A percentile compares a stretch with the other conserved stretches of the same genome.
Evolutionary conservation across 2,888 invertebrate genomes (phyloP).

Genomic region (Acleris laterana): DNA sequence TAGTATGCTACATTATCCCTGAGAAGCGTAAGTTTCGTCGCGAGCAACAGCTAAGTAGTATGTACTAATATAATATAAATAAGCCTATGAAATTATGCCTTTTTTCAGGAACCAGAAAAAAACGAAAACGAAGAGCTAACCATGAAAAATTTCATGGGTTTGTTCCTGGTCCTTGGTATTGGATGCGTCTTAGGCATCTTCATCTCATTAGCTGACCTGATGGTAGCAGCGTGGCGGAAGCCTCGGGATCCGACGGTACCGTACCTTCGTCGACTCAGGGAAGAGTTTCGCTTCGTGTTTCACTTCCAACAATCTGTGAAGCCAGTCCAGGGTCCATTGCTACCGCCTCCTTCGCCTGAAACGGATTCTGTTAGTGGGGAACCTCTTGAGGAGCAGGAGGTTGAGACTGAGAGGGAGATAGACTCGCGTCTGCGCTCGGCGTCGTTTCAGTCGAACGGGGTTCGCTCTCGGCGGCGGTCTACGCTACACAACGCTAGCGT

Average conservation of each 20-base stretch:
- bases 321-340: constrained; percentile 58
- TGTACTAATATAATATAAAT: too few species aligned
- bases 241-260: constrained; percentile 52
- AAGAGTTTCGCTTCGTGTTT: constrained; percentile 74
- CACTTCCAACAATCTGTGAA: constrained; percentile 69
- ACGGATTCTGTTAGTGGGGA: constrained; percentile 9
- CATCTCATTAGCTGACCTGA: constrained; percentile 87
- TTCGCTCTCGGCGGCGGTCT: constrained; percentile 16
- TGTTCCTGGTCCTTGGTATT: constrained; percentile 89
- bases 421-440: constrained; percentile 23
- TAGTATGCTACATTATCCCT: too few species aligned
- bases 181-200: constrained; percentile 87
- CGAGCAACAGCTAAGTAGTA: too few species aligned
- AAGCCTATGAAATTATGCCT: too few species aligned
- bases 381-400: constrained; percentile 19
- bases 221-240: constrained; percentile 57
- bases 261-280: constrained; percentile 56
- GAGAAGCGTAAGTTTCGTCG: too few species aligned
- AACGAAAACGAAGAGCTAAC: constrained; percentile 71
- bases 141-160: constrained; percentile 91
- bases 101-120: constrained; percentile 58
- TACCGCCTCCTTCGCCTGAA: constrained; percentile 39
- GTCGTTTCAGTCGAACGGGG: constrained; percentile 22
- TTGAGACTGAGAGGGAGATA: constrained; percentile 3
- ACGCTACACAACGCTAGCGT: constrained; percentile 27